Percentiles rank a stretch among this genome's conserved stretches.
These are phyloP conservation scores for Onychomys arenicola DNA, from an alignment of 2,797 vertebrate species.

Conservation along the genomic window DNA sequence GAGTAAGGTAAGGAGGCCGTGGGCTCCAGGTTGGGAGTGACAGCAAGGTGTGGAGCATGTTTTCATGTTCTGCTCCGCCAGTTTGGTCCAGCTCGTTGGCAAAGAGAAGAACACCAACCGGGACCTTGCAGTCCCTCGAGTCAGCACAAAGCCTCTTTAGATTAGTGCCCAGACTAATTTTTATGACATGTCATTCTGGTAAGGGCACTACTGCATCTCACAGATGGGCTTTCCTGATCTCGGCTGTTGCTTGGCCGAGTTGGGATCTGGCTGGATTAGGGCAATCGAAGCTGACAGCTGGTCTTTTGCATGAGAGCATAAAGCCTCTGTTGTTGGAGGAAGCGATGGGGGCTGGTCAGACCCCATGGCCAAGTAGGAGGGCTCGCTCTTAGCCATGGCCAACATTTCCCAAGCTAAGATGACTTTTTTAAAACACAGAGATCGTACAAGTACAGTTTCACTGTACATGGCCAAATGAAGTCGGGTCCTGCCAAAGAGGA, in stretches of 20 bases:
- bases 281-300: constrained; percentile 90
- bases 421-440: constrained; percentile 70
- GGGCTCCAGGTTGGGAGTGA: too few relatives aligned
- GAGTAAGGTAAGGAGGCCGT: not conserved
- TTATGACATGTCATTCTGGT: constrained; percentile 87
- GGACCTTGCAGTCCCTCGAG: constrained; percentile 75
- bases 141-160: constrained; percentile 83
- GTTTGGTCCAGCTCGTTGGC: constrained; percentile 55
- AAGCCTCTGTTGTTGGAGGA: constrained; percentile 87
- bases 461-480: constrained; percentile 62
- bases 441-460: constrained; percentile 65
- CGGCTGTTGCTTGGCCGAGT: constrained; percentile 85
- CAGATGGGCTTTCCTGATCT: constrained; percentile 87
- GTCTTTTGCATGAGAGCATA: constrained; percentile 88
- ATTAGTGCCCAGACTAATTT: constrained; percentile 87
- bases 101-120: constrained; percentile 66
- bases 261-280: constrained; percentile 89
- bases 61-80: not conserved
- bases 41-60: not conserved
- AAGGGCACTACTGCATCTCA: constrained; percentile 85
- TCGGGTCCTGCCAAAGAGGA: constrained; percentile 19
- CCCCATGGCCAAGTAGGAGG: constrained; percentile 82
- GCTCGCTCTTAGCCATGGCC: constrained; percentile 78
- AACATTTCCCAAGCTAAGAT: constrained; percentile 71
- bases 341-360: constrained; percentile 83